These are phyloP conservation scores for Panorpa germanica DNA, from an alignment of 2,888 invertebrate species.

Conservation along the genomic window DNA sequence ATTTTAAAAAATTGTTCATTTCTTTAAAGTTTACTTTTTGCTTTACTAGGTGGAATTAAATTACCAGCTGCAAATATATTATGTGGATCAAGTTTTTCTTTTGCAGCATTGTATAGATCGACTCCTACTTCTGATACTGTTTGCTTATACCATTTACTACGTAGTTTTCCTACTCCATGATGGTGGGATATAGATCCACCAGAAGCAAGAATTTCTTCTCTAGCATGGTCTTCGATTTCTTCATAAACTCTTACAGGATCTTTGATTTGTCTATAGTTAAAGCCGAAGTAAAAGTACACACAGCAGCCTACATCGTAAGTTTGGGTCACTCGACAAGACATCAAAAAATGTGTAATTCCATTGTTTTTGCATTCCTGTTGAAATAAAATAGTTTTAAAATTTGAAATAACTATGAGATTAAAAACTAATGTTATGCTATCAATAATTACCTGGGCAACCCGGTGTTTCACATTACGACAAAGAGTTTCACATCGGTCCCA, in stretches of 20 bases:
- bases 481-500: conserved; percentile 78
- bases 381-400: background rate
- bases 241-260: conserved; percentile 71
- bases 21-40: too few relatives aligned
- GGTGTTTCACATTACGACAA: conserved; percentile 77
- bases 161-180: conserved; percentile 88
- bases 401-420: background rate
- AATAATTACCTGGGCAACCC: conserved; percentile 34
- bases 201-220: conserved; percentile 79
- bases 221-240: conserved; percentile 67
- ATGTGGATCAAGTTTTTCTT: conserved; percentile 75
- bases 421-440: background rate
- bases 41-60: too few relatives aligned
- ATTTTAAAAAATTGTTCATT: too few relatives aligned
- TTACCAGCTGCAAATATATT: conserved; percentile 89
- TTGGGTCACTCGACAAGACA: conserved; percentile 82
- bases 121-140: conserved; percentile 73
- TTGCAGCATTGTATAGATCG: conserved; percentile 60
- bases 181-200: conserved; percentile 80
- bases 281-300: conserved; percentile 87
- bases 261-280: conserved; percentile 38
- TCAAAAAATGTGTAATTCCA: conserved; percentile 39
- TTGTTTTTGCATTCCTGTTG: conserved; percentile 34
- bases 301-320: conserved; percentile 96
- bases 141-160: conserved; percentile 69